Evolutionary conservation across 2,888 invertebrate species (phyloP).

Genomic region (Operophtera brumata): DNA sequence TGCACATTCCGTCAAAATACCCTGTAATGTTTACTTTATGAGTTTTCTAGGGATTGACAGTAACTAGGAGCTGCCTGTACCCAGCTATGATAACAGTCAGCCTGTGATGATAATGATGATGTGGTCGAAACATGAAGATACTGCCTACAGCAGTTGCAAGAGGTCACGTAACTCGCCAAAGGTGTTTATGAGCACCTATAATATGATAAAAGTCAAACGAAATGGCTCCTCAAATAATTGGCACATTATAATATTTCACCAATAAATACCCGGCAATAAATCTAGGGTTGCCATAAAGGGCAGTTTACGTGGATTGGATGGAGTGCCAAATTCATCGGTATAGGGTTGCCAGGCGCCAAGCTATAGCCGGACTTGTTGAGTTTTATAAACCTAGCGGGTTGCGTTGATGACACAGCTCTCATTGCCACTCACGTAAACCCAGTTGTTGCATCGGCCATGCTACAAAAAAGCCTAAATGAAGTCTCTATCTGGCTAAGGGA

Average conservation of each 20-base stretch:
- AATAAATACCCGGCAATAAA: constrained; percentile 28
- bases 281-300: constrained; percentile 29
- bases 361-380: background rate
- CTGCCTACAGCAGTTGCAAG: background rate
- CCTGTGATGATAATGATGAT: too few relatives aligned
- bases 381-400: too few relatives aligned
- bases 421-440: too few relatives aligned
- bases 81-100: too few relatives aligned
- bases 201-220: constrained; percentile 17
- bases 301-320: constrained; percentile 27
- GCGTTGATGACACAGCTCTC: too few relatives aligned
- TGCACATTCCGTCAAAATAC: too few relatives aligned
- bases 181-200: constrained; percentile 8
- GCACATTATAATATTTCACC: constrained; percentile 25
- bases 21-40: too few relatives aligned
- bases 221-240: constrained; percentile 22
- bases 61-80: too few relatives aligned
- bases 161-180: background rate
- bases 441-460: too few relatives aligned
- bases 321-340: constrained; percentile 20
- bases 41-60: too few relatives aligned
- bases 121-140: background rate
- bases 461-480: too few relatives aligned
- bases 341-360: constrained; percentile 6
- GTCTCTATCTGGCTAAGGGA: too few relatives aligned